Evolutionary conservation across 2,113 vertebrate genomes (phyloP), one percentile per base, ranked within the genome.

Genomic region (Cyanistes caeruleus): DNA sequence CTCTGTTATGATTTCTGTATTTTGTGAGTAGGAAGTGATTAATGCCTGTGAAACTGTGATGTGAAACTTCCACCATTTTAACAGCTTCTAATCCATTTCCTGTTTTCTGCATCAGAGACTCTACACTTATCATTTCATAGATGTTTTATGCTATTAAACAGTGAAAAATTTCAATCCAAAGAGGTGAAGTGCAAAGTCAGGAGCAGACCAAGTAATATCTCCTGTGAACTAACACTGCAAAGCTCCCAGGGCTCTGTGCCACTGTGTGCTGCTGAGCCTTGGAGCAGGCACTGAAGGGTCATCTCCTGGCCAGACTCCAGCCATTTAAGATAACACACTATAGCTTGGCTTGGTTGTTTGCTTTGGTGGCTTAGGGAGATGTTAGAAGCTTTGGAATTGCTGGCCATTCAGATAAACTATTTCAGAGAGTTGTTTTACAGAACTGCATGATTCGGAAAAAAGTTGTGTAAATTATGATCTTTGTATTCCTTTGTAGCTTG

Each of bases 221-320:
- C 8, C 27, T 10, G 2, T 68, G 44, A 85, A 13, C 10, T n/a
- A 33, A 23, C 18, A 10, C 18, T 75, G 28, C 44, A 33, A 16
- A 82, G 82, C 16, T 64, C 17, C 35, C 0, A 0, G 37, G 23
- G 37, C 35, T 76, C 43, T 73, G 48, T 51, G 67, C 72, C 7
- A 6, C 22, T 3, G 2, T 0, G 0, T 0, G 5, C 31, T 73
- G 41, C 83, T 65, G 33, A 65, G 55, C 60, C 59, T 52, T 4
- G 15, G 79, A 63, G 76, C 70, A 68, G 82, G 35, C 44, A 3
- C 31, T 68, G 52, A 6, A 44, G 69, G 56, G 41, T 48, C 5
- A 12, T 60, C 37, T 53, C 72, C 75, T 44, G 56, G 35, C 51
- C 31, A 20, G 62, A 8, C 52, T 46, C 52, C 58, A 68, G 2